These are phyloP conservation scores for Elysia crispata DNA, from an alignment of 2,888 invertebrate genomes.

Conservation along the genomic window DNA sequence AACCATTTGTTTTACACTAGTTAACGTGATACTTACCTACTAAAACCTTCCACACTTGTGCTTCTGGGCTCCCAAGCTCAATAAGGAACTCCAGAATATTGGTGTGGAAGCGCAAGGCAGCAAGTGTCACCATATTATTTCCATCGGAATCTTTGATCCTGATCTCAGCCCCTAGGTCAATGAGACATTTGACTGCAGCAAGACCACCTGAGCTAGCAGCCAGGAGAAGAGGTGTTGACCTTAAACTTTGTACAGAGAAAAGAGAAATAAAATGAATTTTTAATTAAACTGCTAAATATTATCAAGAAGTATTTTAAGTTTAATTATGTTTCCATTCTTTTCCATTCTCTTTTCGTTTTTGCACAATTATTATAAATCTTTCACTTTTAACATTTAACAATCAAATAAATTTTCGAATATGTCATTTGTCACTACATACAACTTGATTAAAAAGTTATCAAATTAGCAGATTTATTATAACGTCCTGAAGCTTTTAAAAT, in stretches of 20 bases:
- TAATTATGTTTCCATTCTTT: no score
- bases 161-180: conserved; percentile 72
- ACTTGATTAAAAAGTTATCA: no score
- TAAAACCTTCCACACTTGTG: conserved; percentile 75
- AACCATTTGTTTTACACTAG: no score
- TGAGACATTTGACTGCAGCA: conserved; percentile 72
- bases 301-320: no score
- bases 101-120: conserved; percentile 75
- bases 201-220: conserved; percentile 76
- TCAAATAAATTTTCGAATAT: no score
- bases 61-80: conserved; percentile 69
- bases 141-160: conserved; percentile 66
- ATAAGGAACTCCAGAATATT: conserved; percentile 77
- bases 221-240: conserved; percentile 74
- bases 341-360: no score
- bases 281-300: not conserved
- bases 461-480: no score
- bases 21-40: conserved; percentile 68
- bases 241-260: conserved; percentile 55
- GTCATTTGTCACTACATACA: no score
- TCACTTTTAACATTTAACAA: no score
- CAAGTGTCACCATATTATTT: conserved; percentile 74
- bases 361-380: no score
- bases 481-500: no score
- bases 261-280: not conserved